Conservation (phyloP, 2,113 vertebrate genomes). For the Sylvilagus bachmani region DNA sequence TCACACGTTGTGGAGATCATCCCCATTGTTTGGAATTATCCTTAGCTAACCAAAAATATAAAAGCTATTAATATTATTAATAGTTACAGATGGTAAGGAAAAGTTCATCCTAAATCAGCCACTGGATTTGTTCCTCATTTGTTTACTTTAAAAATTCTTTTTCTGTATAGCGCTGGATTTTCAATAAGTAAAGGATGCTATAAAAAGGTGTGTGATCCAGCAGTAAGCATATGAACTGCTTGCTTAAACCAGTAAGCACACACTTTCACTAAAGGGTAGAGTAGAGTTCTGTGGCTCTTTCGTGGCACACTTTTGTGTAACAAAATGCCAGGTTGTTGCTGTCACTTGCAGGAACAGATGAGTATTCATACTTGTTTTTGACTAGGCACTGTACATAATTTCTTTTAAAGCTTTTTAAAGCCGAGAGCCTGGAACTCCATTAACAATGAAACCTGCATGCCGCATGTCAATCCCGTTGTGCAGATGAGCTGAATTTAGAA, state of each 20-base stretch:
- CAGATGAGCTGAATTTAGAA: neutral
- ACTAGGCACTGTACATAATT: neutral
- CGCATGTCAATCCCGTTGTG: neutral
- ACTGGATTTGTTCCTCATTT: slow-evolving; percentile 66
- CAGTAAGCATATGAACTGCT: slow-evolving; percentile 22
- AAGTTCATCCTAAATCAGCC: slow-evolving; percentile 43
- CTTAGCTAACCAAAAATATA: slow-evolving; percentile 46
- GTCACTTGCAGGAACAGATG: neutral
- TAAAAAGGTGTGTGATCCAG: slow-evolving; percentile 30
- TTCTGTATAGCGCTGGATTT: slow-evolving; percentile 70
- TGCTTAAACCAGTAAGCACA: neutral
- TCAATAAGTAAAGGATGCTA: slow-evolving; percentile 65
- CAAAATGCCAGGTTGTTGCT: neutral
- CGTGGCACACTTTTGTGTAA: neutral
- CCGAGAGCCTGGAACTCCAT: no score
- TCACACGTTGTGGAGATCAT: neutral
- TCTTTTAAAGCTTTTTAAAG: no score
- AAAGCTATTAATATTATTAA: slow-evolving; percentile 68
- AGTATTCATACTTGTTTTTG: neutral
- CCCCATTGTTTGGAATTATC: slow-evolving; percentile 48
- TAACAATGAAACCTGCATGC: neutral
- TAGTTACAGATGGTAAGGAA: slow-evolving; percentile 38
- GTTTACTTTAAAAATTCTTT: slow-evolving; percentile 70
- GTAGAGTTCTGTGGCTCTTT: neutral
- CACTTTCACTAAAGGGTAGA: neutral